Base-by-base conservation (phyloP, 2,797 vertebrate genomes). In the Lerista edwardsae region DNA sequence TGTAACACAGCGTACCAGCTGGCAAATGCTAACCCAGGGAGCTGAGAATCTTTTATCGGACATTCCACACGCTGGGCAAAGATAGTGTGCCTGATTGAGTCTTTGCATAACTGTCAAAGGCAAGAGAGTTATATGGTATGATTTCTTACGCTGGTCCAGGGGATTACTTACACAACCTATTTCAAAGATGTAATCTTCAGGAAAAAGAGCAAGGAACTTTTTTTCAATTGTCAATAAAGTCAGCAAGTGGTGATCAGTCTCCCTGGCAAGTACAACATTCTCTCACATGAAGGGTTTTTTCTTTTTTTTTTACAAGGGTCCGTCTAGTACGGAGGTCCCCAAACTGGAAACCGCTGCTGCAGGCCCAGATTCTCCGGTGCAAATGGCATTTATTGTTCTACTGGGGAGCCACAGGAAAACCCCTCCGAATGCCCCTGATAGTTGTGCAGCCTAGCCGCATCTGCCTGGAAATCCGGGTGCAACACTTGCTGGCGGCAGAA, bases 201-300 rank as follows among this genome's bases (percentile, higher is more conserved):
- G 55, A 14, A 57, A 79, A 80, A 75, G 34, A 65, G 10, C n/a
- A 82, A 90, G 79, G 84, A 47, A 73, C 57, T 85, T 79, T 85
- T 79, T 88, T 47, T 19, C 83, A 4, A 79, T 6, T 1, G 2
- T 91, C 87, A 79, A 71, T 94, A 93, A 86, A 87, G 9, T 10
- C 12, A 93, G 44, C 1, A 90, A 93, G 93, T 86, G 64, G 68
- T 92, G 84, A 93, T 92, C 82, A 90, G 67, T 68, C 10, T 1
- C 69, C 31, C n/a, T 47, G 36, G 61, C 29, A 86, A 80, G 72
- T 77, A 88, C 77, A 90, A 82, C 80, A 82, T 29, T 87, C 47
- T 86, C 89, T 86, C 39, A 44, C n/a, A 81, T 29, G 90, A 82
- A 41, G 0, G 2, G 0, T 79, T 88, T 75, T 68, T 82, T 27